These are phyloP conservation scores for Pogonophryne albipinna DNA, from an alignment of 2,797 vertebrate species.

Conservation along the genomic window DNA sequence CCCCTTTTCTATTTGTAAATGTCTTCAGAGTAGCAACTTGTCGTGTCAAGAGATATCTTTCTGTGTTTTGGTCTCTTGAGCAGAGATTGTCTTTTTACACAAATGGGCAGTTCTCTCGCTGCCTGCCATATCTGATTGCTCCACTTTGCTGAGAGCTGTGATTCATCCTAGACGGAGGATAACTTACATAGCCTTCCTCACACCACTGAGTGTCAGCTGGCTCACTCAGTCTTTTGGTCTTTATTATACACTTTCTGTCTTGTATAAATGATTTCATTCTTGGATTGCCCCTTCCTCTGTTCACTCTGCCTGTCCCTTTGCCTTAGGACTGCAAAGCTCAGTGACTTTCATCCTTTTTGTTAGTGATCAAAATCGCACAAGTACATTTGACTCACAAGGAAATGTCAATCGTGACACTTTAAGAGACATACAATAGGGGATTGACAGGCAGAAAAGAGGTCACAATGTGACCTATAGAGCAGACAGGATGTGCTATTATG, in stretches of 20 bases:
- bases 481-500: not conserved
- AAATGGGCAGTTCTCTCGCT: slow-evolving; percentile 72
- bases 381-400: not conserved
- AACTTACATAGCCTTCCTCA: slow-evolving; percentile 69
- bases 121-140: slow-evolving; percentile 81
- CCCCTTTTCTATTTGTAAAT: slow-evolving; percentile 46
- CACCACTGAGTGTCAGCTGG: slow-evolving; percentile 45
- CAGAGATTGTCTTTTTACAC: slow-evolving; percentile 76
- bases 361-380: slow-evolving; percentile 5
- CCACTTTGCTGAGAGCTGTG: slow-evolving; percentile 78
- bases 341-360: slow-evolving; percentile 39
- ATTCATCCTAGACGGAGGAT: slow-evolving; percentile 78
- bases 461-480: not conserved
- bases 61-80: slow-evolving; percentile 58
- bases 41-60: slow-evolving; percentile 60
- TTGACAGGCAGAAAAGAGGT: not conserved
- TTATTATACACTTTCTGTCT: slow-evolving; percentile 24
- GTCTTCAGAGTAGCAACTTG: slow-evolving; percentile 46
- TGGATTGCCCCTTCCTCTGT: slow-evolving; percentile 37
- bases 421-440: not conserved
- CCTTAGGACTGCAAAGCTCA: slow-evolving; percentile 33
- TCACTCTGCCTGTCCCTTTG: slow-evolving; percentile 30
- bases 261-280: slow-evolving; percentile 36
- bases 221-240: slow-evolving; percentile 12
- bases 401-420: slow-evolving; percentile 14